Base-by-base conservation (phyloP, 2,888 invertebrate genomes). In the Serripes groenlandicus region DNA sequence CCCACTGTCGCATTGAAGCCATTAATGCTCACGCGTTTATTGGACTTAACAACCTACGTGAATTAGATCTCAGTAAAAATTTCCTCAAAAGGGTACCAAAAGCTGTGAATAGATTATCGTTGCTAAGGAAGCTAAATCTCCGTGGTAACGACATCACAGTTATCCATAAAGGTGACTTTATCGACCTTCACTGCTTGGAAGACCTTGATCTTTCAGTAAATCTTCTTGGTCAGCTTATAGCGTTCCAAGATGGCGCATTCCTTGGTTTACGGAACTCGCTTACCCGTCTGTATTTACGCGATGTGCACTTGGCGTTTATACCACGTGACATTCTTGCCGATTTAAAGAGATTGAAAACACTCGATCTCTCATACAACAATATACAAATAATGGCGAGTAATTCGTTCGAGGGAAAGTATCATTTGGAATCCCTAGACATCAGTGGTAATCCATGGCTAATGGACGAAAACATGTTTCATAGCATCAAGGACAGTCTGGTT, bases 201-300 rank as follows among this genome's bases (percentile, higher is more conserved):
- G 86, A 79, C 35, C 64, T 86, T 23, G 86, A 86, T 66, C 70
- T 86, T 7, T 86, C 86, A 3, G 72, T 73, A 35, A 86, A 86
- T 35, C 73, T 82, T 49, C 80, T 86, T 34, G 82, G 86, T 26
- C 84, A 86, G 66, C 69, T 84, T 23, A 84, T 84, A 49, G 77
- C 86, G 32, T 78, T 86, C 60, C 49, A 78, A 42, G 70, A 79
- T 28, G 86, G 86, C 28, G 81, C 86, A 26, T 78, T 86, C 37
- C 68, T 77, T 42, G 86, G 86, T 0, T 0, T 86, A 5, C 77
- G 72, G 15, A 78, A 86, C 34, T 84, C 86, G 21, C 71, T 86
- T 3, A 56, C 66, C 3, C 64, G 60, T n/a, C 60, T 86, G 5
- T 49, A 58, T 42, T 54, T 84, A 21, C 74, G 77, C 21, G 81